A percentile compares a stretch with the other conserved stretches of the same genome.
Evolutionary conservation across 2,797 vertebrate genomes (phyloP).

Genomic region (Mastacembelus armatus): DNA sequence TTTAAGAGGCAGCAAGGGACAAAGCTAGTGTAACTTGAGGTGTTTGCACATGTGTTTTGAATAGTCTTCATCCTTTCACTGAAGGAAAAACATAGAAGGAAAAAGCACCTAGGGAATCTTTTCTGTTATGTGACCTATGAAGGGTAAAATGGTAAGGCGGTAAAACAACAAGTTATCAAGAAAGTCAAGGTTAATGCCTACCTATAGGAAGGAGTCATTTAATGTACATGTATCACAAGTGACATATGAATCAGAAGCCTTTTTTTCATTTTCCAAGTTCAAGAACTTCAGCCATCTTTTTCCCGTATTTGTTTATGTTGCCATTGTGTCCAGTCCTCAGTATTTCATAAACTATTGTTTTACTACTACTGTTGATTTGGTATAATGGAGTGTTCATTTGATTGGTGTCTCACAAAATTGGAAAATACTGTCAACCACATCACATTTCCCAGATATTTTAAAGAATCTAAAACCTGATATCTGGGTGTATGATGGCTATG

Average conservation of each 20-base stretch:
- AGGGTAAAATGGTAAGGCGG: background rate
- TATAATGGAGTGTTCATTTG: no score
- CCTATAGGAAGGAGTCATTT: conserved; percentile 7
- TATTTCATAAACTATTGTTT: no score
- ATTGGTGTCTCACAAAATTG: no score
- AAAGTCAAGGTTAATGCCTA: conserved; percentile 38
- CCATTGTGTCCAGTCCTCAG: no score
- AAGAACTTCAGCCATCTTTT: background rate
- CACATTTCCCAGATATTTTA: no score
- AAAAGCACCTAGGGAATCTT: conserved; percentile 9
- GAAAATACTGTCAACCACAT: no score
- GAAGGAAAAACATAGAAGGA: no score
- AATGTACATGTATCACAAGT: conserved; percentile 6
- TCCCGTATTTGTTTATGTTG: no score
- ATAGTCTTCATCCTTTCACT: no score
- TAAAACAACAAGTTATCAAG: conserved; percentile 38
- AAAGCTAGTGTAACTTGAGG: conserved; percentile 17
- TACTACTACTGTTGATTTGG: no score
- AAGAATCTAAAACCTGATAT: no score
- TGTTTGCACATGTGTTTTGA: conserved; percentile 13
- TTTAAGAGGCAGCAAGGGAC: conserved; percentile 33
- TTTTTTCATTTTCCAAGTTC: background rate
- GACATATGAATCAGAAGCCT: background rate
- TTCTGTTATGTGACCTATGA: background rate
- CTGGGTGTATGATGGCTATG: no score